These are phyloP conservation scores for Bilobella aurantiaca DNA, from an alignment of 1,140 invertebrate species.

Conservation along the genomic window DNA sequence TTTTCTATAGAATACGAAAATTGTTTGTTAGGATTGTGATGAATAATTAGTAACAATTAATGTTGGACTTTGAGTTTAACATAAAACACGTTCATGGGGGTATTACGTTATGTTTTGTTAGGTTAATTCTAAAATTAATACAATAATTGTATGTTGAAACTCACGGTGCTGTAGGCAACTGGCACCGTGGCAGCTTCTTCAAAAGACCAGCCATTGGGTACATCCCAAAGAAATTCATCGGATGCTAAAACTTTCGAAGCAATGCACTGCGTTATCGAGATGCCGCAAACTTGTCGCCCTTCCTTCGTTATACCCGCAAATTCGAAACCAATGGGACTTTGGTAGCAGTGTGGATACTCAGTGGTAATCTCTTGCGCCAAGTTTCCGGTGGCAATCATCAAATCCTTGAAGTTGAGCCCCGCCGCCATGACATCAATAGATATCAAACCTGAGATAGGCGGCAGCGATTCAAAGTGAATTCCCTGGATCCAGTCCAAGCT, in stretches of 20 bases:
- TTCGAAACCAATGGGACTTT: constrained; percentile 54
- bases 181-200: constrained; percentile 82
- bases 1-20: too few relatives aligned
- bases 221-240: constrained; percentile 55
- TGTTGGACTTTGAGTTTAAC: too few relatives aligned
- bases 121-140: too few relatives aligned
- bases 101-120: too few relatives aligned
- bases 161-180: constrained; percentile 68
- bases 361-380: constrained; percentile 48
- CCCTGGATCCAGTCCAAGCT: constrained; percentile 69
- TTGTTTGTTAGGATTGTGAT: too few relatives aligned
- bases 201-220: constrained; percentile 72
- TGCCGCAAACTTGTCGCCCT: constrained; percentile 58
- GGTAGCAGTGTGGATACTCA: neutral
- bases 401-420: constrained; percentile 63
- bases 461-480: constrained; percentile 44
- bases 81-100: too few relatives aligned
- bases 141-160: constrained; percentile 22
- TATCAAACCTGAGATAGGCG: constrained; percentile 37
- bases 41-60: too few relatives aligned
- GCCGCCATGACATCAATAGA: constrained; percentile 48
- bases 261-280: constrained; percentile 48
- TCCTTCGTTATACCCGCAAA: constrained; percentile 48
- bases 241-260: constrained; percentile 52
- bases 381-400: constrained; percentile 66